Percentiles rank a stretch among this genome's conserved stretches.
These are phyloP conservation scores for Petrocephalus microphthalmus DNA, from an alignment of 2,113 vertebrate genomes.

Conservation along the genomic window DNA sequence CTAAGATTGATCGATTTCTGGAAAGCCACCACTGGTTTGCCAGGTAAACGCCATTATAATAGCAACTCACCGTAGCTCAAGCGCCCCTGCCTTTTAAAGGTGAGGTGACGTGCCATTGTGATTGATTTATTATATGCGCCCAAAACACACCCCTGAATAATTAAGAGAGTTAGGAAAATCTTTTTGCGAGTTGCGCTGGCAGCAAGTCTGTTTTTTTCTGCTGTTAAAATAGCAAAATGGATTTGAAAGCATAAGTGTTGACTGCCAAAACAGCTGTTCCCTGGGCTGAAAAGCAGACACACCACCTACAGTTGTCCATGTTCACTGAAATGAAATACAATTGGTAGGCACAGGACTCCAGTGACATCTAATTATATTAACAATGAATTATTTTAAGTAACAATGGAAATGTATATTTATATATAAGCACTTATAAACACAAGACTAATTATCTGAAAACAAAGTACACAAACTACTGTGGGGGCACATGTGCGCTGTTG, in stretches of 20 bases:
- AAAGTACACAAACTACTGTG: not conserved
- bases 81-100: too few relatives aligned
- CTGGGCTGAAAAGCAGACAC: not conserved
- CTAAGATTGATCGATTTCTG: too few relatives aligned
- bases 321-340: not conserved
- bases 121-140: too few relatives aligned
- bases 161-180: too few relatives aligned
- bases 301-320: not conserved
- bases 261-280: not conserved
- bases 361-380: not conserved
- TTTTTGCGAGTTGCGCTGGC: too few relatives aligned
- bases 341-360: not conserved
- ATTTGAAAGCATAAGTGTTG: not conserved
- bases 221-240: too few relatives aligned
- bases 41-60: too few relatives aligned
- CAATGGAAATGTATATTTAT: not conserved
- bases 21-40: too few relatives aligned
- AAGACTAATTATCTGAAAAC: not conserved
- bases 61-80: too few relatives aligned
- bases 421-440: not conserved
- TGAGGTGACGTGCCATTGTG: too few relatives aligned
- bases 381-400: not conserved
- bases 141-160: too few relatives aligned
- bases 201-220: too few relatives aligned
- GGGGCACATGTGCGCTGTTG: not conserved